phyloP scores from a whole-genome alignment of 23 tunicate genomes.

The Oikopleura dioica region DNA sequence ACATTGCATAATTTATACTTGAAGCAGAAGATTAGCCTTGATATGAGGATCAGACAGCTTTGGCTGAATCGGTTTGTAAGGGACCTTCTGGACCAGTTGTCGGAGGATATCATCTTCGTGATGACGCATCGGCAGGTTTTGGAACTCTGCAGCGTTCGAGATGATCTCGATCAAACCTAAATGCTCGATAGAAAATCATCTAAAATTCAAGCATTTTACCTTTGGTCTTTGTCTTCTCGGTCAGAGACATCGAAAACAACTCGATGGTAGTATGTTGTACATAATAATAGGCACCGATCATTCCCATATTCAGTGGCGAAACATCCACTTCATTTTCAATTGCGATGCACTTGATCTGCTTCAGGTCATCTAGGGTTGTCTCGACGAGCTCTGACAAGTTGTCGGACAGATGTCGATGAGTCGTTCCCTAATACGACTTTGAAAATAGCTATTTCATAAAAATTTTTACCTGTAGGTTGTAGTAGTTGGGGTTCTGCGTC shows the following conservation, averaged over 20 bases:
- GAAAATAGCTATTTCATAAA: neutral
- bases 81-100: conserved; percentile 60
- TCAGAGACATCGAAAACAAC: conserved; percentile 86
- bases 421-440: conserved; percentile 23
- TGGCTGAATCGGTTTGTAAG: conserved; percentile 64
- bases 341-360: conserved; percentile 65
- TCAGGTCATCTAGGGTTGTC: conserved; percentile 52
- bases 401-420: conserved; percentile 87
- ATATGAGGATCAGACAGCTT: conserved; percentile 75
- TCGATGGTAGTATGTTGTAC: conserved; percentile 88
- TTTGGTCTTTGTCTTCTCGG: conserved; percentile 67
- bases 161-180: conserved; percentile 83
- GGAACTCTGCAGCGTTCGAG: conserved; percentile 83
- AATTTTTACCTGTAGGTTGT: conserved; percentile 34
- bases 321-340: conserved; percentile 90
- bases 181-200: too few relatives aligned
- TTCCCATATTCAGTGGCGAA: conserved; percentile 71
- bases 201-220: too few relatives aligned
- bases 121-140: conserved; percentile 52
- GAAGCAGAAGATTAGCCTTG: conserved; percentile 47
- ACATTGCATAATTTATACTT: neutral
- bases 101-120: conserved; percentile 62
- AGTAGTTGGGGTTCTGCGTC: conserved; percentile 96
- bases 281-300: conserved; percentile 90
- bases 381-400: conserved; percentile 74